Evolutionary conservation across 2,888 invertebrate species (phyloP).

Genomic region (Sacculina carcini): DNA sequence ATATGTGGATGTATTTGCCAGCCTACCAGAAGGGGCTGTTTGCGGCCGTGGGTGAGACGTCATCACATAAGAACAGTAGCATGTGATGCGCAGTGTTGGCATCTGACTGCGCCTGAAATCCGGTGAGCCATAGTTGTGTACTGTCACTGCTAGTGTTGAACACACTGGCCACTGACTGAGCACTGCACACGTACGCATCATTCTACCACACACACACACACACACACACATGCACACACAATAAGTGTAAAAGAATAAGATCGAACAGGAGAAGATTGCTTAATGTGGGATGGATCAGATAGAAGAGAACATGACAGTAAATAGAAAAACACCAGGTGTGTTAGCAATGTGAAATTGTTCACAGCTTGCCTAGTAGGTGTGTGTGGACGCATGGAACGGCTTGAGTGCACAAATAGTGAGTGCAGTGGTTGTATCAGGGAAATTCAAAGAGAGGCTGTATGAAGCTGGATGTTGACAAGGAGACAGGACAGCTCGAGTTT

Average conservation of each 20-base stretch:
- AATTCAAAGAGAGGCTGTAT: not conserved
- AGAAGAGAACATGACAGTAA: too few relatives aligned
- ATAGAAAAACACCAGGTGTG: too few relatives aligned
- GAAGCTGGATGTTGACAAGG: too few relatives aligned
- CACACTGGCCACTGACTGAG: slow-evolving; percentile 1
- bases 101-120: slow-evolving; percentile 24
- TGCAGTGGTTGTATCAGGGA: not conserved
- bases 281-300: too few relatives aligned
- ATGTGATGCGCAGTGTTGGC: slow-evolving; percentile 30
- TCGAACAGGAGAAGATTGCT: not conserved
- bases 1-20: too few relatives aligned
- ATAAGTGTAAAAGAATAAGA: not conserved
- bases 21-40: slow-evolving; percentile 14
- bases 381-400: too few relatives aligned
- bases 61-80: slow-evolving; percentile 28
- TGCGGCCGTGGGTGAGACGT: slow-evolving; percentile 16
- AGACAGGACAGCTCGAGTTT: too few relatives aligned
- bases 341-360: too few relatives aligned
- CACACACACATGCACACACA: too few relatives aligned
- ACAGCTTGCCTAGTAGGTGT: too few relatives aligned
- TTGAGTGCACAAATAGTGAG: too few relatives aligned
- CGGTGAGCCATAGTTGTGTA: slow-evolving; percentile 12
- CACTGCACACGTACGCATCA: slow-evolving; percentile 12
- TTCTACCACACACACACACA: slow-evolving; percentile 5
- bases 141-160: not conserved